Evolutionary conservation across 2,888 invertebrate species (phyloP).

Genomic region (Caenorhabditis becei): DNA sequence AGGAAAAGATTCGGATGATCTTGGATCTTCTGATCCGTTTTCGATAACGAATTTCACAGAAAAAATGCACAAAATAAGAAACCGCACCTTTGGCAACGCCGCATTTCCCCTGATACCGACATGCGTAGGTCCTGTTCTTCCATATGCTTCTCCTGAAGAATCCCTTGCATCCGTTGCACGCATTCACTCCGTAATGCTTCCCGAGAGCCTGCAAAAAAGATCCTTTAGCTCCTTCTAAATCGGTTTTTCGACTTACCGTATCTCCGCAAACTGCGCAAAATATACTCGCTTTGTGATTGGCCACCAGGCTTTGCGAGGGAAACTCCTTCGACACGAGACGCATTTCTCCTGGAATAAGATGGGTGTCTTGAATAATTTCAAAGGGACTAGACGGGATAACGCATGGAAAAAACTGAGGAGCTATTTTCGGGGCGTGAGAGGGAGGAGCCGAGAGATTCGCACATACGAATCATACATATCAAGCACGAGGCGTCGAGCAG

Average conservation of each 20-base stretch:
- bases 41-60: too few relatives aligned
- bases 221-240: not conserved
- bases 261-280: slow-evolving; percentile 62
- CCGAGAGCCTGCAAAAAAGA: slow-evolving; percentile 67
- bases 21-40: too few relatives aligned
- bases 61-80: too few relatives aligned
- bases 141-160: slow-evolving; percentile 75
- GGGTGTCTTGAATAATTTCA: not conserved
- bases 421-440: not conserved
- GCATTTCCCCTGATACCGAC: slow-evolving; percentile 63
- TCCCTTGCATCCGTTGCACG: slow-evolving; percentile 80
- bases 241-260: slow-evolving; percentile 44
- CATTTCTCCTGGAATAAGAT: slow-evolving; percentile 39
- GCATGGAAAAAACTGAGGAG: too few relatives aligned
- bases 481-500: slow-evolving; percentile 41
- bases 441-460: slow-evolving; percentile 17
- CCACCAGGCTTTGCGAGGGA: slow-evolving; percentile 42
- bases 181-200: slow-evolving; percentile 73
- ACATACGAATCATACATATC: slow-evolving; percentile 54
- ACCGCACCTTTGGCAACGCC: slow-evolving; percentile 59
- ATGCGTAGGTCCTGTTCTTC: slow-evolving; percentile 66
- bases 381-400: slow-evolving; percentile 5
- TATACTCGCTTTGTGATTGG: slow-evolving; percentile 59
- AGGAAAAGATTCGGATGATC: not conserved
- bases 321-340: slow-evolving; percentile 45